phyloP scores from a whole-genome alignment of 2,113 vertebrate genomes.

The Isichthys henryi region DNA sequence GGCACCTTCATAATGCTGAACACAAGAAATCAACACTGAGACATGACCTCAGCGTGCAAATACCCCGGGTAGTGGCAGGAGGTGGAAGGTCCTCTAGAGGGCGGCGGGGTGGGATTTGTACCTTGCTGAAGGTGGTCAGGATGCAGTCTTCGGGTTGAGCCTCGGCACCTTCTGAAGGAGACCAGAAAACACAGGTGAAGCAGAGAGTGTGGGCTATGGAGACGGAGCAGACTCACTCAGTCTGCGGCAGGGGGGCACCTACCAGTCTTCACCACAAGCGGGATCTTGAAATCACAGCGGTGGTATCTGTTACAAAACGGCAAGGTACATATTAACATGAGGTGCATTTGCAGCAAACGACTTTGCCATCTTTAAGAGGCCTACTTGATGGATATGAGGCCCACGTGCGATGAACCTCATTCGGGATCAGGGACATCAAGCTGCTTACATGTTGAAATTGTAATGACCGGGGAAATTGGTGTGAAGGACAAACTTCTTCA shows the following conservation, averaged over 20 bases:
- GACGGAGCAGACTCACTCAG: neutral
- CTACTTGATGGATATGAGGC: neutral
- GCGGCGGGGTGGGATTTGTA: conserved; percentile 31
- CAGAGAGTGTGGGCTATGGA: neutral
- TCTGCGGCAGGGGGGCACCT: conserved; percentile 14
- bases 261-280: conserved; percentile 88
- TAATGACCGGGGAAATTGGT: conserved; percentile 98
- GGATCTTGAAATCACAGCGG: conserved; percentile 98
- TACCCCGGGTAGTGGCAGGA: neutral
- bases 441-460: conserved; percentile 94
- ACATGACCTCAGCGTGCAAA: neutral
- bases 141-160: conserved; percentile 80
- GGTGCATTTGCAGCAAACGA: neutral
- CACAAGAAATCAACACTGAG: neutral
- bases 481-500: conserved; percentile 98
- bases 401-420: neutral
- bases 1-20: neutral
- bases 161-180: conserved; percentile 68
- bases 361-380: neutral
- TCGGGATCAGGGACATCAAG: neutral
- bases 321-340: neutral
- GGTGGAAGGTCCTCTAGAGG: neutral
- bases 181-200: neutral
- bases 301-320: conserved; percentile 71
- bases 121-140: conserved; percentile 86